Conservation (phyloP, 2,797 vertebrate genomes). For the Karalla daura region DNA sequence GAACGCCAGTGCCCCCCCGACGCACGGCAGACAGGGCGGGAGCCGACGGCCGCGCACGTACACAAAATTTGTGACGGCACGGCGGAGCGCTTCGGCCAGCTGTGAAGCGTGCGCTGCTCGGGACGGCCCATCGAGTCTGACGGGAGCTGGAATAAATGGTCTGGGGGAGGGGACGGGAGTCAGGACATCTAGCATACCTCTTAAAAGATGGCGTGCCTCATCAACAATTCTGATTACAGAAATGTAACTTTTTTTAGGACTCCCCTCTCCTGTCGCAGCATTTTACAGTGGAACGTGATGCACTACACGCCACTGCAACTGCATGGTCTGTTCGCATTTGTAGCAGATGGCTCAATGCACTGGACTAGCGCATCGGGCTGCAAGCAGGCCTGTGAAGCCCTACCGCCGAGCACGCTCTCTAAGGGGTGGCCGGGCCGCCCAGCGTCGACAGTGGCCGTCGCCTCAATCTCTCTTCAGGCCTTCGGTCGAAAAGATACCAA, state of each 20-base stretch:
- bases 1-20: constrained; percentile 9
- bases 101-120: constrained; percentile 9
- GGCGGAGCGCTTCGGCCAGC: neutral
- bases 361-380: constrained; percentile 18
- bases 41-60: neutral
- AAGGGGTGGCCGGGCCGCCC: constrained; percentile 42
- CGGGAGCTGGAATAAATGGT: constrained; percentile 11
- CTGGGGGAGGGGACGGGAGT: constrained; percentile 14
- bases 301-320: neutral
- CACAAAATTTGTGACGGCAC: constrained; percentile 2
- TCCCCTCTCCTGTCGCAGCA: too few species aligned
- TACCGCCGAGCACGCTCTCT: constrained; percentile 11
- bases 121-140: neutral
- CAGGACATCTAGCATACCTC: too few species aligned
- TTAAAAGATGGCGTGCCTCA: constrained; percentile 42
- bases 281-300: constrained; percentile 12
- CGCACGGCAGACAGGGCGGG: neutral
- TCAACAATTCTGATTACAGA: constrained; percentile 49
- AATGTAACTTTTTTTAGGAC: constrained; percentile 25
- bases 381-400: constrained; percentile 28
- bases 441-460: constrained; percentile 27
- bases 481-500: constrained; percentile 36
- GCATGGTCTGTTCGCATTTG: constrained; percentile 10
- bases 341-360: constrained; percentile 13
- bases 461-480: constrained; percentile 42